phyloP scores from a whole-genome alignment of 2,888 invertebrate genomes.

The Ariolimax columbianus region DNA sequence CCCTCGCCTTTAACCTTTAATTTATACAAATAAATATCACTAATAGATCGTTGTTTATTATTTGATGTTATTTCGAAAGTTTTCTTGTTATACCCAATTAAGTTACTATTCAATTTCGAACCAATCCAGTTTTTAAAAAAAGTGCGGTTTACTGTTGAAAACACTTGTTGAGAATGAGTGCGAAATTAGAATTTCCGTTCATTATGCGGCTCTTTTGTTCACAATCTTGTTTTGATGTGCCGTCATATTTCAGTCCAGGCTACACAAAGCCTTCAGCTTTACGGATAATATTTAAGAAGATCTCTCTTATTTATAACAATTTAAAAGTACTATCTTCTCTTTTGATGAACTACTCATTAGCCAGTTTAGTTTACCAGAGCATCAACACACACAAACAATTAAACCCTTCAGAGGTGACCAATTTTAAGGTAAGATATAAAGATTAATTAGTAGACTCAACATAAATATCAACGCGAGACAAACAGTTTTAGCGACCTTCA shows the following conservation, averaged over 20 bases:
- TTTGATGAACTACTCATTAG: conserved; percentile 5
- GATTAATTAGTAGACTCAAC: too few relatives aligned
- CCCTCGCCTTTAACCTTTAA: too few relatives aligned
- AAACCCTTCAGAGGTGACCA: not conserved
- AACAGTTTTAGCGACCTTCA: too few relatives aligned
- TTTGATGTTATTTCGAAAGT: too few relatives aligned
- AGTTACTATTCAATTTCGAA: too few relatives aligned
- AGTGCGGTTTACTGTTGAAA: not conserved
- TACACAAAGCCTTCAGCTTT: not conserved
- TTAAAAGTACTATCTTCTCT: too few relatives aligned
- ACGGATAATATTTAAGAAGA: not conserved
- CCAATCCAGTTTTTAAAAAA: too few relatives aligned
- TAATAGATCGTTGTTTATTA: too few relatives aligned
- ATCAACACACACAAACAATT: not conserved
- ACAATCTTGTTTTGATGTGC: not conserved
- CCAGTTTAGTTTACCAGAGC: not conserved
- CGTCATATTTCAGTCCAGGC: not conserved
- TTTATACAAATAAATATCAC: too few relatives aligned
- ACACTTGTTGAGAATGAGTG: not conserved
- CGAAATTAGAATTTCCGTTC: not conserved
- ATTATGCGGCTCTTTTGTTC: not conserved
- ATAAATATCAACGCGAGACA: too few relatives aligned
- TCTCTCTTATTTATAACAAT: not conserved
- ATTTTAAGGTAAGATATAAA: not conserved
- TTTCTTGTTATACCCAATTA: too few relatives aligned